Percentiles rank a stretch among this genome's conserved stretches.
Conservation (phyloP, 2,797 vertebrate species). For the Paratrypauchen microcephalus region DNA sequence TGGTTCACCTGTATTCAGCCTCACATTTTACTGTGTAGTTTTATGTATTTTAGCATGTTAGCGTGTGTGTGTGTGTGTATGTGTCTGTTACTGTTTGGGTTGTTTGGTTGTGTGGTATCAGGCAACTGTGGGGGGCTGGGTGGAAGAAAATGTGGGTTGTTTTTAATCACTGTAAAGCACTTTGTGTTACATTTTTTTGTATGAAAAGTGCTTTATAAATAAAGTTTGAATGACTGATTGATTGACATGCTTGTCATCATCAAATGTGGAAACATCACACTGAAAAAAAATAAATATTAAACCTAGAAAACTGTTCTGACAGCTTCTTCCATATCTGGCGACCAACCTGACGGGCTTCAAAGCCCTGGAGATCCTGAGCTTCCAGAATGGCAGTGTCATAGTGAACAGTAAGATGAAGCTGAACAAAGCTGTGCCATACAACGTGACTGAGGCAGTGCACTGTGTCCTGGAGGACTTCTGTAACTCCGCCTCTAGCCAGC, state of each 20-base stretch:
- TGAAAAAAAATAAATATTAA: neutral
- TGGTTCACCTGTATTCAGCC: too few species aligned
- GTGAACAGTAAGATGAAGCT: conserved; percentile 93
- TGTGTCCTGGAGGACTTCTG: conserved; percentile 88
- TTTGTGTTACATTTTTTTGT: too few species aligned
- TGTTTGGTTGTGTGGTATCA: too few species aligned
- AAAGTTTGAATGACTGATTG: too few species aligned
- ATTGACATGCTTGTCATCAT: neutral
- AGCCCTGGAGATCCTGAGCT: conserved; percentile 92
- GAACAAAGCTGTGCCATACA: conserved; percentile 85
- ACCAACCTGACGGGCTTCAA: conserved; percentile 94
- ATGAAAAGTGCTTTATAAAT: too few species aligned
- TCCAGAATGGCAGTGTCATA: conserved; percentile 91
- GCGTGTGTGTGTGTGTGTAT: too few species aligned
- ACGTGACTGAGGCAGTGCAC: conserved; percentile 86
- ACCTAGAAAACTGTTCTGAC: conserved; percentile 39
- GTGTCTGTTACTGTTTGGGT: too few species aligned
- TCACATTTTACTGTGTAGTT: too few species aligned
- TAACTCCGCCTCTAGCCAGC: conserved; percentile 78
- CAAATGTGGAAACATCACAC: neutral
- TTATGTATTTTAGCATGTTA: too few species aligned
- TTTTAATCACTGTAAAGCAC: too few species aligned
- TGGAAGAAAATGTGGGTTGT: too few species aligned
- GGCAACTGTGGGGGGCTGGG: too few species aligned
- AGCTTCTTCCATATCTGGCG: conserved; percentile 91